Evolutionary conservation across 2,113 vertebrate species (phyloP), one percentile per base, ranked within the genome.

Genomic region (Oophaga pumilio): DNA sequence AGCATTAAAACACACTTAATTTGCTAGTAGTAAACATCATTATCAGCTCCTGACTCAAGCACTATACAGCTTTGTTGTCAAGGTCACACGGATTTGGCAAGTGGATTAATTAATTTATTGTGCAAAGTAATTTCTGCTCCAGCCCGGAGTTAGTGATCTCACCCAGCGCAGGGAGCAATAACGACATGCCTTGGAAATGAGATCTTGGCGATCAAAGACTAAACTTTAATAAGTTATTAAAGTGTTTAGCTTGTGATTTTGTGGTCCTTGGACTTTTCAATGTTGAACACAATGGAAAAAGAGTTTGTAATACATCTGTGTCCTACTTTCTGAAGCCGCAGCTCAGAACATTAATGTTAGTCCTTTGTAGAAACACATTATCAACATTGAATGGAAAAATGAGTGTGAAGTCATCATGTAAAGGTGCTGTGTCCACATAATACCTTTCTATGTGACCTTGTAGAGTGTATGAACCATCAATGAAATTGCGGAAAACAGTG

Each of bases 81-180:
- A 64, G 68, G 60, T 66, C 56, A 82, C 66, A 82, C 49, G 60
- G 76, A 85, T 76, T 89, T 89, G 82, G 84, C 68, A 89, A 66
- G 84, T 56, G 83, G 76, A 33, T 86, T 89, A 82, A 86, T 89
- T 82, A 76, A 81, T 60, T 89, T 89, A 79, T 82, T 71, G 56
- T 49, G 24, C 76, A 85, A 78, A 87, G 86, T 87, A 62, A 88
- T 84, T 88, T 88, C 71, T 77, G 43, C 49, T 83, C 52, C 76
- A 83, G 74, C 77, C 24, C 15, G 59, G 60, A 77, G 52, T 66
- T 88, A 76, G 79, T 83, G 69, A 83, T 83, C 79, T 74, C 60
- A 22, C 43, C 53, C 59, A 83, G 64, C 22, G 18, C 80, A 68
- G 56, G 64, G 28, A 83, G 20, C 59, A 56, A 60, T 88, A 88